These are phyloP conservation scores for Pungitius pungitius DNA, from an alignment of 2,113 vertebrate species.

Conservation along the genomic window DNA sequence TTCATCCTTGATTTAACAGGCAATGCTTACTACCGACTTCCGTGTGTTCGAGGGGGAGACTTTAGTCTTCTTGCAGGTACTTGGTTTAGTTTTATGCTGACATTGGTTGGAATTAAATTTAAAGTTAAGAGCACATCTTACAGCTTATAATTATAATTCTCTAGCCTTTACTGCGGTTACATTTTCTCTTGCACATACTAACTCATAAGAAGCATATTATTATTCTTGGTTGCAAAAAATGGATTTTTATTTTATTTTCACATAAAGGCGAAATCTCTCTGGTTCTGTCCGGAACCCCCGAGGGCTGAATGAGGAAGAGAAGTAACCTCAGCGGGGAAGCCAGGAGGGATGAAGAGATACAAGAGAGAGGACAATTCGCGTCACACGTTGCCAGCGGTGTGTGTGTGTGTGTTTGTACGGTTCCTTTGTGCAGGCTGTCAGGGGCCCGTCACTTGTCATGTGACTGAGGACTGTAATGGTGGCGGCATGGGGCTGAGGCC, in stretches of 20 bases:
- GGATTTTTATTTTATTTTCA: too few relatives aligned
- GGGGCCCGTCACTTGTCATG: constrained; percentile 70
- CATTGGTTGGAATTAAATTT: constrained; percentile 1
- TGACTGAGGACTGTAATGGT: constrained; percentile 32
- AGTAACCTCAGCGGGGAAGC: constrained; percentile 28
- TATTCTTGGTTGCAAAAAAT: neutral
- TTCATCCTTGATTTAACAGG: neutral
- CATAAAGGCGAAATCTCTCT: constrained; percentile 13
- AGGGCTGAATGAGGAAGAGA: constrained; percentile 1
- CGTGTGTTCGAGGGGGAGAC: neutral
- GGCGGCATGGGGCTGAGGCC: constrained; percentile 27
- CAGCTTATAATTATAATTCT: neutral
- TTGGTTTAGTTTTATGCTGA: constrained; percentile 7
- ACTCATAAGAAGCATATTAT: neutral
- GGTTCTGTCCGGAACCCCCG: neutral
- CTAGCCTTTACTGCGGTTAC: constrained; percentile 12
- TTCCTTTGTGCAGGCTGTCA: constrained; percentile 65
- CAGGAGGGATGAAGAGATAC: constrained; percentile 30
- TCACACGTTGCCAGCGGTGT: constrained; percentile 39
- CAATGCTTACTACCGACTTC: neutral
- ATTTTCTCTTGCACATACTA: neutral
- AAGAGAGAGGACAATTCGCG: constrained; percentile 43
- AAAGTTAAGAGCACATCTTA: neutral
- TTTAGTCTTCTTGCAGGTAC: neutral
- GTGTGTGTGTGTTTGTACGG: too few relatives aligned